Conservation (phyloP, 1,140 invertebrate genomes). For the Diabrotica undecimpunctata region DNA sequence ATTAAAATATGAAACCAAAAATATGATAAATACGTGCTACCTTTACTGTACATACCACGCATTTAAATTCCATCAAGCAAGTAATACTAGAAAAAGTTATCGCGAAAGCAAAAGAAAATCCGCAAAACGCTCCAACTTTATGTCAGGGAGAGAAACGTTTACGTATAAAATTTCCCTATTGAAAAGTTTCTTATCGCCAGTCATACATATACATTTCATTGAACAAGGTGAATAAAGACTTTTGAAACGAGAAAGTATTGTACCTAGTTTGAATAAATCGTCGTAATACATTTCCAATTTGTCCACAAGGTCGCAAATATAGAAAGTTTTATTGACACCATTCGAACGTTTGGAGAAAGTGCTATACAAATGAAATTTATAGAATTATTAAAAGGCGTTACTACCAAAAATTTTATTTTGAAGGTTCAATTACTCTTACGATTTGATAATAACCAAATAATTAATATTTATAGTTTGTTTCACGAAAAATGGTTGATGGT, state of each 20-base stretch:
- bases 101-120: not conserved
- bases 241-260: not conserved
- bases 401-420: no score
- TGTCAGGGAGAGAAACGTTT: not conserved
- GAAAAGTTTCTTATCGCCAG: not conserved
- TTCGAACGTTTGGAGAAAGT: no score
- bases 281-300: not conserved
- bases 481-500: no score
- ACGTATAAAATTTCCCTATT: not conserved
- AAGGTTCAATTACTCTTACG: no score
- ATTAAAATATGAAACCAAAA: no score
- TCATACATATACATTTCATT: conserved; percentile 3
- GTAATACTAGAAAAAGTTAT: not conserved
- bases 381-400: no score
- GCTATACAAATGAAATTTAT: no score
- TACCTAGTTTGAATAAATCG: not conserved
- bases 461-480: no score
- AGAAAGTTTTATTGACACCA: no score
- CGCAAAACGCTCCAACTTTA: not conserved
- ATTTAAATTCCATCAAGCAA: not conserved
- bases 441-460: no score
- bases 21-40: no score
- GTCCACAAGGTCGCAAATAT: not conserved
- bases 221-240: conserved; percentile 2
- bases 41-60: no score